phyloP scores from a whole-genome alignment of 2,797 vertebrate genomes.

The Chromobotia macracanthus region DNA sequence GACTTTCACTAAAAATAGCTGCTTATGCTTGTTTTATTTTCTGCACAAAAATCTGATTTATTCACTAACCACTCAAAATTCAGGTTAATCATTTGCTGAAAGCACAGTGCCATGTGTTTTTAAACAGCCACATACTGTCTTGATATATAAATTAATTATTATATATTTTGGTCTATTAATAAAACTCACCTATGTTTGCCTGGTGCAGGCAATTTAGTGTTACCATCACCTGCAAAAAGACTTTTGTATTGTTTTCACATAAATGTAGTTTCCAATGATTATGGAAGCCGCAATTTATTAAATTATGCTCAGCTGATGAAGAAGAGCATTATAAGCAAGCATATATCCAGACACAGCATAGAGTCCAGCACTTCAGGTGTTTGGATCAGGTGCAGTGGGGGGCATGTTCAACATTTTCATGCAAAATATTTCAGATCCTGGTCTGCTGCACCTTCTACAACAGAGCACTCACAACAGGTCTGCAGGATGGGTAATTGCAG shows the following conservation, averaged over 20 bases:
- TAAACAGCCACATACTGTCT: background rate
- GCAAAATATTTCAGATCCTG: background rate
- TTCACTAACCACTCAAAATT: too few relatives aligned
- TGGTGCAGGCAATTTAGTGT: background rate
- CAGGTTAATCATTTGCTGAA: too few relatives aligned
- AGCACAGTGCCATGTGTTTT: too few relatives aligned
- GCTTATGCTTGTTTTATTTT: background rate
- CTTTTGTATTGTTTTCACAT: too few relatives aligned
- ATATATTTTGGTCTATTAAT: background rate
- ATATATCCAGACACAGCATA: background rate
- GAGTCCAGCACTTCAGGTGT: background rate
- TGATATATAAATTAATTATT: background rate
- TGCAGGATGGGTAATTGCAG: background rate
- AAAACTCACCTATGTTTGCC: background rate
- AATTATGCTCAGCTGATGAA: background rate
- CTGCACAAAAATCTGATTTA: too few relatives aligned
- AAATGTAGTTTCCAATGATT: background rate
- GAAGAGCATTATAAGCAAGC: background rate
- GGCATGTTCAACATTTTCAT: background rate
- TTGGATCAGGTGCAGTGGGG: background rate
- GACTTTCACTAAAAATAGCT: background rate
- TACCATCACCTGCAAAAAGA: background rate
- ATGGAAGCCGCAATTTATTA: background rate
- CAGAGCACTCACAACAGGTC: background rate
- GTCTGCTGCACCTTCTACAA: background rate